Percentiles rank a stretch among this genome's conserved stretches.
These are phyloP conservation scores for Dendropsophus ebraccatus DNA, from an alignment of 2,113 vertebrate genomes.

Conservation along the genomic window DNA sequence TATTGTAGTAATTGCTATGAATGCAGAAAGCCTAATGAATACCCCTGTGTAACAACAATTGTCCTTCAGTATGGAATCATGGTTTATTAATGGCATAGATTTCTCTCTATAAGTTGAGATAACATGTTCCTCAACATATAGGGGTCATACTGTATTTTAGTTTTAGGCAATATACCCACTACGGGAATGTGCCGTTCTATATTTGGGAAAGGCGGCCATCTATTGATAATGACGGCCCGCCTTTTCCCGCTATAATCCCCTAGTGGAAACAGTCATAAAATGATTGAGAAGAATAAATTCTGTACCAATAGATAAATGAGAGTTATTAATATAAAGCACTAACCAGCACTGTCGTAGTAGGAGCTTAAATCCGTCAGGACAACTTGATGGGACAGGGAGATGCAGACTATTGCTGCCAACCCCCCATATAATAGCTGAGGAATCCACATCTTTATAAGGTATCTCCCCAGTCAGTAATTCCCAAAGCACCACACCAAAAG, in stretches of 20 bases:
- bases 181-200: no score
- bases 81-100: background rate
- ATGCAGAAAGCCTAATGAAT: background rate
- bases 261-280: no score
- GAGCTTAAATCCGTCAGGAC: conserved; percentile 97
- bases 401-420: conserved; percentile 98
- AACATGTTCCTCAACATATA: background rate
- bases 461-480: conserved; percentile 96
- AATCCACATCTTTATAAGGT: conserved; percentile 97
- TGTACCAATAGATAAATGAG: no score
- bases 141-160: no score
- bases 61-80: background rate
- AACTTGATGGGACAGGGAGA: conserved; percentile 92
- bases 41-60: background rate
- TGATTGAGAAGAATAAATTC: no score
- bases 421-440: conserved; percentile 97
- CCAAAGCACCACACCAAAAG: conserved; percentile 97
- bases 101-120: background rate
- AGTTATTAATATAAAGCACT: conserved; percentile 62
- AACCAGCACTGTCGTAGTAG: conserved; percentile 95
- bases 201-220: no score
- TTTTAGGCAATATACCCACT: no score
- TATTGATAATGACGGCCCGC: no score
- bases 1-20: conserved; percentile 16
- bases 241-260: no score